Evolutionary conservation across 2,797 vertebrate genomes (phyloP).

Genomic region (Sebastes diploproa): DNA sequence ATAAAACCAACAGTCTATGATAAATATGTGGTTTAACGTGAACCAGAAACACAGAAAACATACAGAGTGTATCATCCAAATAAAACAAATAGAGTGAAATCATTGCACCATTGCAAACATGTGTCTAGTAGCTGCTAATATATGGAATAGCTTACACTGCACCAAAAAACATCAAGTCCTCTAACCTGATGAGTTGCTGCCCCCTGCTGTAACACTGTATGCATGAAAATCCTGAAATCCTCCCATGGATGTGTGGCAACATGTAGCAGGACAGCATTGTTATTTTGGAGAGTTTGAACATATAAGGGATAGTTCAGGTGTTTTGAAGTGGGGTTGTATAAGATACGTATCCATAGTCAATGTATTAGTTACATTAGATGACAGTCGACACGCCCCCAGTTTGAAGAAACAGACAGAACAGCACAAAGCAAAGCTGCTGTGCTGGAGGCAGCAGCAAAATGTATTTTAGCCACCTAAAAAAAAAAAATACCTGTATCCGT

Average conservation of each 20-base stretch:
- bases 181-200: slow-evolving; percentile 59
- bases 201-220: slow-evolving; percentile 61
- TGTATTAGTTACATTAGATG: too few species aligned
- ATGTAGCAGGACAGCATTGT: too few species aligned
- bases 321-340: too few species aligned
- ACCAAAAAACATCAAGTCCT: background rate
- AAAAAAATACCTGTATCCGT: too few species aligned
- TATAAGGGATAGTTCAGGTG: too few species aligned
- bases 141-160: background rate
- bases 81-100: background rate
- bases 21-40: background rate
- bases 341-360: too few species aligned
- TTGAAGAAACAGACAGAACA: too few species aligned
- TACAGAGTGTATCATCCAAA: background rate
- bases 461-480: too few species aligned
- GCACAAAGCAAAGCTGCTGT: too few species aligned
- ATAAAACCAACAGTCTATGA: background rate
- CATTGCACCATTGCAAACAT: background rate
- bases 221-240: background rate
- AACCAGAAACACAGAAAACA: background rate
- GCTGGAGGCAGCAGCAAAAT: too few species aligned
- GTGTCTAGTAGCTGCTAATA: background rate
- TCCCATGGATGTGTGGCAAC: background rate
- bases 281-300: background rate
- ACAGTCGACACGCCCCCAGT: too few species aligned